These are phyloP conservation scores for Apostichopus japonicus DNA, from an alignment of 35 echinoderm and acorn worm genomes.

Conservation along the genomic window DNA sequence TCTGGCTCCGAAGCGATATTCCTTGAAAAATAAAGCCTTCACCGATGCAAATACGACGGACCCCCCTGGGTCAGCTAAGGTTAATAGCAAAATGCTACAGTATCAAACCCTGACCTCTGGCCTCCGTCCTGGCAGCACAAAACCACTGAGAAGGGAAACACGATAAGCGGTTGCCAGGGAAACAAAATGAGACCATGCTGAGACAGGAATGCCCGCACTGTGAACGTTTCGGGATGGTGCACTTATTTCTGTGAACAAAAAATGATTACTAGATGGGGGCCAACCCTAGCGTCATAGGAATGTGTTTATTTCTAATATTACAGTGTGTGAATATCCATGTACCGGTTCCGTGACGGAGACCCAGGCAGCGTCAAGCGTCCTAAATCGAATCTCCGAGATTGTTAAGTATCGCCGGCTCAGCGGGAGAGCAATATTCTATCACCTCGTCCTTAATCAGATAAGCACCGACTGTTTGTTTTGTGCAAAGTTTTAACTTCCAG, in stretches of 20 bases:
- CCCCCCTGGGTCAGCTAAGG: constrained; percentile 43
- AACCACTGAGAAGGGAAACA: constrained; percentile 40
- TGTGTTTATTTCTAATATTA: neutral
- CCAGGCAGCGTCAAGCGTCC: neutral
- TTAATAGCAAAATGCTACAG: constrained; percentile 55
- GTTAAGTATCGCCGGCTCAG: constrained; percentile 1
- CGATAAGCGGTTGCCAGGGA: constrained; percentile 41
- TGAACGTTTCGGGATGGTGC: constrained; percentile 1
- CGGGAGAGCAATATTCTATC: constrained; percentile 23
- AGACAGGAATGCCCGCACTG: constrained; percentile 12
- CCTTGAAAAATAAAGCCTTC: neutral
- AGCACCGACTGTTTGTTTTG: constrained; percentile 19
- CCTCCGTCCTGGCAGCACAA: neutral
- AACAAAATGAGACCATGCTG: constrained; percentile 46
- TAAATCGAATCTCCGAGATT: neutral
- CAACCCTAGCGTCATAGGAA: neutral
- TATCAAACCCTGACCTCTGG: constrained; percentile 9
- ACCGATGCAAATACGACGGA: neutral
- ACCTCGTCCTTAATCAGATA: constrained; percentile 28
- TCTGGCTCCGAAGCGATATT: neutral
- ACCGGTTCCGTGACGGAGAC: neutral
- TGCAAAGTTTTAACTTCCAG: neutral
- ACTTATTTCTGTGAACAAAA: neutral
- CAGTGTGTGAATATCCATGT: neutral
- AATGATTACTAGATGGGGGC: neutral